Percentiles rank a stretch among this genome's conserved stretches.
These are phyloP conservation scores for Pseudochirops cupreus DNA, from an alignment of 2,797 vertebrate species.

Conservation along the genomic window DNA sequence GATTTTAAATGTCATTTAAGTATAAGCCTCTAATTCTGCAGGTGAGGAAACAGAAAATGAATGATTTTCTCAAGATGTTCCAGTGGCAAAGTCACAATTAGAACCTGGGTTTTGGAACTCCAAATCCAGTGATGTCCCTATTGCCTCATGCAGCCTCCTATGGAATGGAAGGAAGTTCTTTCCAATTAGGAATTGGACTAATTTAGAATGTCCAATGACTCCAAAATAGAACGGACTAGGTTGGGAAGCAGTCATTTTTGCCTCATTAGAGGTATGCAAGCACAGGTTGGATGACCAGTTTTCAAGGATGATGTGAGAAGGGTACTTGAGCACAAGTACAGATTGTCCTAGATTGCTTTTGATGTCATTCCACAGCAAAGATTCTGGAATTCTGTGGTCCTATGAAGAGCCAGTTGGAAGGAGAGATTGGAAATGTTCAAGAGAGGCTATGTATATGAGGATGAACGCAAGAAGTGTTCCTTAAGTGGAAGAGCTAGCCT, in stretches of 20 bases:
- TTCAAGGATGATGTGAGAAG: background rate
- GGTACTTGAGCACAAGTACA: background rate
- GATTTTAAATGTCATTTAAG: background rate
- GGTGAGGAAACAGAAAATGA: background rate
- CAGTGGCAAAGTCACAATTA: background rate
- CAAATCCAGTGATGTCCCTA: background rate
- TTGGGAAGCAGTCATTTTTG: background rate
- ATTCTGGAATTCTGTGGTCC: background rate
- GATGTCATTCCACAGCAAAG: background rate
- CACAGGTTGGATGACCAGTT: background rate
- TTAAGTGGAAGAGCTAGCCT: background rate
- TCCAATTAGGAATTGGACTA: background rate
- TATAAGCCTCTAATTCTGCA: background rate
- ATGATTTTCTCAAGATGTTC: background rate
- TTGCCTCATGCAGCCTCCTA: background rate
- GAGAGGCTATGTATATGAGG: background rate
- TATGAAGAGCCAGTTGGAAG: background rate
- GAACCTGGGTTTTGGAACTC: background rate
- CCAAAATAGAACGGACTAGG: background rate
- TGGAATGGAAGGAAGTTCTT: background rate
- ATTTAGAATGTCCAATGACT: background rate
- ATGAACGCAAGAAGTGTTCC: background rate
- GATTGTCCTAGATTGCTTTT: background rate
- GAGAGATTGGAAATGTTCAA: background rate
- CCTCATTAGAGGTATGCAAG: background rate